Percentiles rank a stretch among this genome's conserved stretches.
These are phyloP conservation scores for Beaufortia kweichowensis DNA, from an alignment of 2,113 vertebrate species.

Conservation along the genomic window DNA sequence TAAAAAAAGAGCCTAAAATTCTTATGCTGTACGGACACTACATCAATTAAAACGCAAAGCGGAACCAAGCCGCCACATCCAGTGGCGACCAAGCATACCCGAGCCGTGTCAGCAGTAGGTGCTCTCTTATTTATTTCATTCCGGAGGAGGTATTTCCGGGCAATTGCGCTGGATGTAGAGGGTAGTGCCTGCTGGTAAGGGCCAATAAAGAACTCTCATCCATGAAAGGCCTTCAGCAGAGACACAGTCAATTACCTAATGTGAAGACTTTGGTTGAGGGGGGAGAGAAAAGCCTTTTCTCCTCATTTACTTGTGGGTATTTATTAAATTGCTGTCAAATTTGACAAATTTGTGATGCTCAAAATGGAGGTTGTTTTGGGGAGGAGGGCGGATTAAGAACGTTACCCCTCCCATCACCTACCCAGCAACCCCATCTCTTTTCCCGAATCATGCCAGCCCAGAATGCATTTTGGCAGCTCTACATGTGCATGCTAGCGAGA, in stretches of 20 bases:
- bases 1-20: neutral
- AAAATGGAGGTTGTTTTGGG: slow-evolving; percentile 67
- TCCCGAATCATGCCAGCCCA: slow-evolving; percentile 10
- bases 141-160: slow-evolving; percentile 69
- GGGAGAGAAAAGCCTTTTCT: slow-evolving; percentile 63
- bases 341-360: slow-evolving; percentile 77
- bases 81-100: slow-evolving; percentile 21
- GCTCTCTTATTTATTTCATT: slow-evolving; percentile 62
- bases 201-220: slow-evolving; percentile 81
- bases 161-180: slow-evolving; percentile 75
- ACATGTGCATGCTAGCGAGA: slow-evolving; percentile 11
- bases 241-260: slow-evolving; percentile 83
- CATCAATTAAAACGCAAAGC: slow-evolving; percentile 32
- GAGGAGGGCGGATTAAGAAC: neutral
- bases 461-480: slow-evolving; percentile 14
- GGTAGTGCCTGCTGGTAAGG: slow-evolving; percentile 75
- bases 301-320: slow-evolving; percentile 76
- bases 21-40: neutral
- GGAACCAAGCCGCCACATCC: slow-evolving; percentile 3
- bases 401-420: neutral
- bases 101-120: slow-evolving; percentile 43
- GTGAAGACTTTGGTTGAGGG: slow-evolving; percentile 61
- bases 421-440: neutral
- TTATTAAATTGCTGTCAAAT: slow-evolving; percentile 81
- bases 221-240: slow-evolving; percentile 82